phyloP scores from a whole-genome alignment of 2,888 invertebrate genomes.

The Fragum whitleyi region DNA sequence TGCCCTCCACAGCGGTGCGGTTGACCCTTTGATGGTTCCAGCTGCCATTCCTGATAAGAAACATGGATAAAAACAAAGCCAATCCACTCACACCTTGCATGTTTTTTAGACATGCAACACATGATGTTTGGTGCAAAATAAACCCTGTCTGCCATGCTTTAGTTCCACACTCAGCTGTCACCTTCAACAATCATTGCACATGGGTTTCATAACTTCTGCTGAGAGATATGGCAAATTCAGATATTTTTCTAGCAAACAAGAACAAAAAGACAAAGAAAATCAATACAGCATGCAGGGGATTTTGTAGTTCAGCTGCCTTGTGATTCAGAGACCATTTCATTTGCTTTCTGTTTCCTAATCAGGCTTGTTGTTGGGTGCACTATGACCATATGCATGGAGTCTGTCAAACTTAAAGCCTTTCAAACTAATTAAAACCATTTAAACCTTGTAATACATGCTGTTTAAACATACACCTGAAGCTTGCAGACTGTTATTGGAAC shows the following conservation, averaged over 20 bases:
- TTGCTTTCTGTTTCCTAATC: conserved; percentile 68
- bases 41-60: conserved; percentile 59
- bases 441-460: conserved; percentile 48
- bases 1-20: conserved; percentile 37
- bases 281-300: conserved; percentile 73
- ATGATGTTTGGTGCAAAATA: conserved; percentile 61
- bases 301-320: conserved; percentile 78
- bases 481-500: conserved; percentile 13
- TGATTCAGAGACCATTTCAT: conserved; percentile 58
- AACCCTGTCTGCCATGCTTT: conserved; percentile 32
- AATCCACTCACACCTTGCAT: conserved; percentile 53
- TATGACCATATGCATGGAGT: conserved; percentile 73
- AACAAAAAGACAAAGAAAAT: conserved; percentile 83
- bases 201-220: conserved; percentile 56
- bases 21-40: conserved; percentile 51
- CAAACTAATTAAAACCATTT: conserved; percentile 60
- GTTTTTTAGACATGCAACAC: conserved; percentile 52
- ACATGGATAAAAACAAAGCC: conserved; percentile 58
- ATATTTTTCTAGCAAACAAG: conserved; percentile 78
- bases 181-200: conserved; percentile 37
- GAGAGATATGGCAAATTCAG: conserved; percentile 75
- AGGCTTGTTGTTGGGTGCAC: conserved; percentile 67
- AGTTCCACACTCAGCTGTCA: conserved; percentile 60
- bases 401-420: conserved; percentile 46
- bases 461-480: conserved; percentile 48